Conservation (phyloP, 2,888 invertebrate species). For the Plutella xylostella region DNA sequence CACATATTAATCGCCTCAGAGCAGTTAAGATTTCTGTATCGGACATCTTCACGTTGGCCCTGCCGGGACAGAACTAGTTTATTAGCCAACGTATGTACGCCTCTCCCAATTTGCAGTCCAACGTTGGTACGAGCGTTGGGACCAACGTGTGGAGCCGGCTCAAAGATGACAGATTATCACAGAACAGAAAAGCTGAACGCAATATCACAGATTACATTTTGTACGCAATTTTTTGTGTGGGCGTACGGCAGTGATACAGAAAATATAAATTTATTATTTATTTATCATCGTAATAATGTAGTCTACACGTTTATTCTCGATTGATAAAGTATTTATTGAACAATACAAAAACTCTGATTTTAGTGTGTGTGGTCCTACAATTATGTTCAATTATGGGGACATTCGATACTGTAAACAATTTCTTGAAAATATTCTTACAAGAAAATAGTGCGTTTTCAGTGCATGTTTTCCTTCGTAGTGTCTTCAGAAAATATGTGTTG, state of each 20-base stretch:
- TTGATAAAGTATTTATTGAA: no score
- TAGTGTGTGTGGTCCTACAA: no score
- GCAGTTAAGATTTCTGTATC: no score
- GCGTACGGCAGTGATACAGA: constrained; percentile 5
- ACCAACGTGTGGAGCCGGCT: no score
- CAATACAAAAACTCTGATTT: no score
- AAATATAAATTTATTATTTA: constrained; percentile 7
- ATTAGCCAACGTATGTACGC: no score
- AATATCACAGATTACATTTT: constrained; percentile 8
- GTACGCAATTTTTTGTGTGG: constrained; percentile 16
- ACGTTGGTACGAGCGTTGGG: no score
- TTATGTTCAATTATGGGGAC: neutral
- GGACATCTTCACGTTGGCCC: no score
- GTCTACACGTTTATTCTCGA: neutral
- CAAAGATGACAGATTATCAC: neutral
- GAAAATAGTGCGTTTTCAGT: neutral
- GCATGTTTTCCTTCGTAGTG: no score
- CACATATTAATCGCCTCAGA: no score
- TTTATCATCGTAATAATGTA: neutral
- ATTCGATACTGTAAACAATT: neutral
- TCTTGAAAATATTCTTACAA: neutral
- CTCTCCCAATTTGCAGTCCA: no score
- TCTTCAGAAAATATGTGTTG: neutral
- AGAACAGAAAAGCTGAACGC: neutral
- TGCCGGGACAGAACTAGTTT: no score